Base-by-base conservation (phyloP, 1,140 invertebrate species). In the Meteorus sp. region DNA sequence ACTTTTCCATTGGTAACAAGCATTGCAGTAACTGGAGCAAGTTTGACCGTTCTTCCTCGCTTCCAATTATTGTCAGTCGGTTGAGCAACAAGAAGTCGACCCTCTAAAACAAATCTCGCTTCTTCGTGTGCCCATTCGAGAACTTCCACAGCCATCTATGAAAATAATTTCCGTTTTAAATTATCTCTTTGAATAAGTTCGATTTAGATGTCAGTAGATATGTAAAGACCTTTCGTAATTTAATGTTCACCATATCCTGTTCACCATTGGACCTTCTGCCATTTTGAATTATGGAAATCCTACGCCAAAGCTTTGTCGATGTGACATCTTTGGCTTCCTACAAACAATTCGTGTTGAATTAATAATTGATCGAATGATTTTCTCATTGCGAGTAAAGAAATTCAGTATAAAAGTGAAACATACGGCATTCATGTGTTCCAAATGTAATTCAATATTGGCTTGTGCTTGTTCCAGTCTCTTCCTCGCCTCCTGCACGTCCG, bases 71-170 rank as follows among this genome's bases (percentile, higher is more conserved):
- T 91, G 74, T 95, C 93, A 37, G 90, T 90, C 27, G 91, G 89
- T 74, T 93, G 91, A 17, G 91, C 91, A 71, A 90, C 93, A 44
- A 92, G 81, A 60, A 97, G 81, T 72, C 89, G 88, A 48, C 93
- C 93, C 77, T 94, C 92, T 72, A 94, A 85, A 51, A 92, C 86
- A 71, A 96, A 95, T 69, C 87, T 86, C 1, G 91, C 90, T 75
- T 92, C 90, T 72, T 96, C 93, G 66, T 95, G 92, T 74, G 89
- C 89, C 95, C 94, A 97, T 65, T 95, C 92, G 54, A 97, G 80
- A 0, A 95, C 86, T 72, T 97, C 94, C 48, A 97, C 87, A 51
- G 93, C 94, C 84, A 95, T 91, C 87, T 89, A 31, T 15, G 15
- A 44, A 29, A 6, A 43, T 23, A 25, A 29, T 23, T n/a, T 17